These are phyloP conservation scores for Oikopleura albicans DNA, from an alignment of 23 tunicate species.

Conservation along the genomic window DNA sequence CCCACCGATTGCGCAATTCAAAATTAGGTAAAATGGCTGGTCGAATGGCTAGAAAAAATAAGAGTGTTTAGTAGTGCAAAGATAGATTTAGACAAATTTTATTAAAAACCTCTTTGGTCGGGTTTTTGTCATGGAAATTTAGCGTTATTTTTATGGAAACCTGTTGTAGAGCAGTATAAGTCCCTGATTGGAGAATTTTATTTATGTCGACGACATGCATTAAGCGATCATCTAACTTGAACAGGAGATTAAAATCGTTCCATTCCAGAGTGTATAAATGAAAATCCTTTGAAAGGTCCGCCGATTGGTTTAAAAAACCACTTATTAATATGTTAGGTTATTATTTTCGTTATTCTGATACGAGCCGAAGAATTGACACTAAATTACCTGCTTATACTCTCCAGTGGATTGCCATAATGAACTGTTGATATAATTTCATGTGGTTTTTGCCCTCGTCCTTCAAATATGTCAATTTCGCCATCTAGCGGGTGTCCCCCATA, in stretches of 20 bases:
- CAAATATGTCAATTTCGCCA: conserved; percentile 86
- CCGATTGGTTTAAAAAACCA: conserved; percentile 32
- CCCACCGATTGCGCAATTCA: conserved; percentile 72
- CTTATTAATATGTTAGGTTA: conserved; percentile 57
- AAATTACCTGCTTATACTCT: too few relatives aligned
- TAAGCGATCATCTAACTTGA: neutral
- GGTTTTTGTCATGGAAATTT: too few relatives aligned
- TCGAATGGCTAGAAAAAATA: too few relatives aligned
- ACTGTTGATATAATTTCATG: conserved; percentile 59
- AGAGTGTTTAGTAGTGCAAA: too few relatives aligned
- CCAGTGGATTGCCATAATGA: too few relatives aligned
- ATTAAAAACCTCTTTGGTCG: too few relatives aligned
- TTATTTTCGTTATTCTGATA: too few relatives aligned
- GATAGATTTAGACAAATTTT: too few relatives aligned
- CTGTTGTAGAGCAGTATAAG: neutral
- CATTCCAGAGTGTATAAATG: conserved; percentile 78
- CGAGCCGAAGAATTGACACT: too few relatives aligned
- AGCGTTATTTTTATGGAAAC: too few relatives aligned
- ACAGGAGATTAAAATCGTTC: conserved; percentile 54
- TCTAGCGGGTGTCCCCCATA: conserved; percentile 86
- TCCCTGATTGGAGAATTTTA: neutral
- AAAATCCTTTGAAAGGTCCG: conserved; percentile 38
- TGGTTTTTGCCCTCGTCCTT: conserved; percentile 68
- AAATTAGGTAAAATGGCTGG: conserved; percentile 37
- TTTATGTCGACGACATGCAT: neutral